Evolutionary conservation across 2,113 vertebrate species (phyloP).

Genomic region (Oreochromis aureus): DNA sequence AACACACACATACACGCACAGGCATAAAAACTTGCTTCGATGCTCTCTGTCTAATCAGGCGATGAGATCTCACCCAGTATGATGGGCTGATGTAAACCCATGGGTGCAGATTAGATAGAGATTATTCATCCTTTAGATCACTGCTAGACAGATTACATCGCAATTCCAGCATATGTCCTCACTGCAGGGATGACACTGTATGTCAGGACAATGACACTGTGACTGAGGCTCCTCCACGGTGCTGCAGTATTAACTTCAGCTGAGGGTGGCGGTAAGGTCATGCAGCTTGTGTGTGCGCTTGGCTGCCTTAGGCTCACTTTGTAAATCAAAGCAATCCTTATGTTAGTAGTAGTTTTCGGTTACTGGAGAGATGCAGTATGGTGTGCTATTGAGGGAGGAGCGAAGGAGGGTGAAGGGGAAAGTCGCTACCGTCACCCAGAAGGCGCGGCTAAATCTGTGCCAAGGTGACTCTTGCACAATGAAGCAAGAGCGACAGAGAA

Average conservation of each 20-base stretch:
- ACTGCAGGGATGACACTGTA: conserved; percentile 9
- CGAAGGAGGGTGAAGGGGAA: background rate
- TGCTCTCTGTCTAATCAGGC: conserved; percentile 25
- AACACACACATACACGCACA: background rate
- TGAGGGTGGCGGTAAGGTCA: background rate
- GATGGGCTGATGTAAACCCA: conserved; percentile 20
- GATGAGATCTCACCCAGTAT: conserved; percentile 28
- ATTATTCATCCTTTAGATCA: conserved; percentile 50
- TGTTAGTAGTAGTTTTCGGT: background rate
- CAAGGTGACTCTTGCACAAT: conserved; percentile 25
- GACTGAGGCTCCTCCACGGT: conserved; percentile 1
- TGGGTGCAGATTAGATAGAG: conserved; percentile 51
- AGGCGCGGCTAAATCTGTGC: background rate
- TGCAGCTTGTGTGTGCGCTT: background rate
- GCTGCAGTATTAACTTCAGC: conserved; percentile 11
- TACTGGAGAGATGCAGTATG: background rate
- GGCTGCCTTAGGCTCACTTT: background rate
- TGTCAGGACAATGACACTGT: conserved; percentile 3
- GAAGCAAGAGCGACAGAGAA: background rate
- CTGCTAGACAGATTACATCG: conserved; percentile 34
- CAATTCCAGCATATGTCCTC: conserved; percentile 42
- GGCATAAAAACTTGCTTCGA: background rate
- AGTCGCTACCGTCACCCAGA: background rate
- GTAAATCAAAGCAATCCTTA: background rate
- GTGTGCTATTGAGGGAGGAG: background rate